Evolutionary conservation across 1,140 invertebrate genomes (phyloP), one percentile per base, ranked within the genome.

Genomic region (Drosophila ficusphila): DNA sequence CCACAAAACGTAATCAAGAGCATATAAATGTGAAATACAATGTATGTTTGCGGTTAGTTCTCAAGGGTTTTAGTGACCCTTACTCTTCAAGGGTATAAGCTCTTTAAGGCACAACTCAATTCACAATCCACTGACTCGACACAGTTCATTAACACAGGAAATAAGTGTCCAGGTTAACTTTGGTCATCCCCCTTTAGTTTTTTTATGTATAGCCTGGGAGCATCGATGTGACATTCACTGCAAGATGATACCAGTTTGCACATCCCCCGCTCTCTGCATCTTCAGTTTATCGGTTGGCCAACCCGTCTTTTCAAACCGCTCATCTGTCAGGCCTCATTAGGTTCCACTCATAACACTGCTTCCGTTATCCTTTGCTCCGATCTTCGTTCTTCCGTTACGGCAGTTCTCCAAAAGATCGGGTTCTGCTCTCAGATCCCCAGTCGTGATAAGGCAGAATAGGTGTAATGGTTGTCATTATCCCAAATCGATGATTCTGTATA

Each of bases 311-410:
- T 9, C 36, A 14, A 12, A 3, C n/a, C 44, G 38, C 62, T 71
- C 65, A 61, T 72, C 47, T 67, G 60, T 67, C 68, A 72, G 61
- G 38, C 27, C 27, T 73, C 70, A 64, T 73, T 73, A 73, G 58
- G 42, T 53, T 75, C 39, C 47, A 74, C 54, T 71, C 60, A 34
- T 51, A 36, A 49, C 23, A 69, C 11, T 21, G 67, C 52, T 58
- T 71, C 44, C 53, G 52, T 71, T 71, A 60, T 71, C 36, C 53
- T 69, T 70, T 71, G 23, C 25, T 25, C 38, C 12, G 16, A 71
- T 71, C 67, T 60, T 71, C 36, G 68, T 18, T 71, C 68, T 71
- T 71, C 68, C 68, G 65, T 47, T 57, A 56, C 29, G n/a, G 12
- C 27, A 18, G 31, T 27, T 5, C 11, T 54, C 27, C 9, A 19